phyloP scores from a whole-genome alignment of 2,113 vertebrate genomes.

The Chauna torquata region DNA sequence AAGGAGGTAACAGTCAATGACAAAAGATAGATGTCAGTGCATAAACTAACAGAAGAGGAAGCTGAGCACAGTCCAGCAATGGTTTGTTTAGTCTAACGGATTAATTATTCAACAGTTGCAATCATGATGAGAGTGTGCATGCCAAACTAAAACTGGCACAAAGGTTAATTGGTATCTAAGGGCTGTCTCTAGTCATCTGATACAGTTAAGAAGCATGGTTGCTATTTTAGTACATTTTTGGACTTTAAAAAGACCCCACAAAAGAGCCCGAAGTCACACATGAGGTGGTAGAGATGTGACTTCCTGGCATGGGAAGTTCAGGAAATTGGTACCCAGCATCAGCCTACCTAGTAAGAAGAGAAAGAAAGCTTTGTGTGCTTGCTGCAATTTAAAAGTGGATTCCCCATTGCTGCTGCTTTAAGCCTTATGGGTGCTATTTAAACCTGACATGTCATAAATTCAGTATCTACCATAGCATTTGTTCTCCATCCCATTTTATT shows the following conservation, averaged over 20 bases:
- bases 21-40: background rate
- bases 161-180: constrained; percentile 74
- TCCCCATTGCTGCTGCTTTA: constrained; percentile 36
- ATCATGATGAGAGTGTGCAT: constrained; percentile 30
- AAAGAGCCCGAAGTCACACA: background rate
- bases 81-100: constrained; percentile 58
- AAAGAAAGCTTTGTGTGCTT: background rate
- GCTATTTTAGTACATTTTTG: constrained; percentile 57
- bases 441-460: constrained; percentile 76
- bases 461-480: constrained; percentile 32
- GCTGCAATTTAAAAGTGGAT: constrained; percentile 62
- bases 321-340: background rate
- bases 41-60: constrained; percentile 15
- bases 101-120: constrained; percentile 74
- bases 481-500: constrained; percentile 56
- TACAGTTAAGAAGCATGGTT: background rate
- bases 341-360: background rate
- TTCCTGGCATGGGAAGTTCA: background rate
- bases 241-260: background rate
- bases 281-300: background rate
- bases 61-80: background rate
- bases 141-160: constrained; percentile 56
- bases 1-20: background rate
- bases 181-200: constrained; percentile 42
- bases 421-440: constrained; percentile 73